These are phyloP conservation scores for Craseonycteris thonglongyai DNA, from an alignment of 2,113 vertebrate species.

Conservation along the genomic window DNA sequence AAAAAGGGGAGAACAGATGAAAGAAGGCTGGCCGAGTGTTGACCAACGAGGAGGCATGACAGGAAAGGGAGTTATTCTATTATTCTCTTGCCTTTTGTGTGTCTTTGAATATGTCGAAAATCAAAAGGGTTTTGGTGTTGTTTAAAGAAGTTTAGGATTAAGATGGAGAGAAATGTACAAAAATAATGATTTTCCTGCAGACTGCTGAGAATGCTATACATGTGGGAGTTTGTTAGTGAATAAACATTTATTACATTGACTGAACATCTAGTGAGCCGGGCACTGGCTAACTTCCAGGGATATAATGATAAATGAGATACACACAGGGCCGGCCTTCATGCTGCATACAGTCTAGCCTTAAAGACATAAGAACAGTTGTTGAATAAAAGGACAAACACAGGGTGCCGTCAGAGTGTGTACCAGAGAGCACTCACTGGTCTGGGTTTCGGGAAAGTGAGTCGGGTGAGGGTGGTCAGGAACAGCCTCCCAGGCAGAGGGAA, in stretches of 20 bases:
- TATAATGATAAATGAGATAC: background rate
- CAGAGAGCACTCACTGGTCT: background rate
- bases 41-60: background rate
- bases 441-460: background rate
- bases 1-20: background rate
- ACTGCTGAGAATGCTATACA: background rate
- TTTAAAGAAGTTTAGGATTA: background rate
- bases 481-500: background rate
- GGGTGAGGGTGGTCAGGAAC: background rate
- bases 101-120: background rate
- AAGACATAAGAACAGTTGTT: background rate
- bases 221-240: background rate
- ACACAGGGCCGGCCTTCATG: background rate
- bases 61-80: background rate
- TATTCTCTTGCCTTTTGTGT: background rate
- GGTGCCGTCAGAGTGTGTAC: background rate
- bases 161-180: background rate
- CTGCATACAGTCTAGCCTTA: background rate
- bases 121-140: background rate
- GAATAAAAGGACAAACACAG: background rate
- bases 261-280: background rate
- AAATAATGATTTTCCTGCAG: background rate
- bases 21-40: background rate
- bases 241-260: background rate
- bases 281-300: background rate